These are phyloP conservation scores for Neoitamus cyanurus DNA, from an alignment of 2,888 invertebrate genomes.

Conservation along the genomic window DNA sequence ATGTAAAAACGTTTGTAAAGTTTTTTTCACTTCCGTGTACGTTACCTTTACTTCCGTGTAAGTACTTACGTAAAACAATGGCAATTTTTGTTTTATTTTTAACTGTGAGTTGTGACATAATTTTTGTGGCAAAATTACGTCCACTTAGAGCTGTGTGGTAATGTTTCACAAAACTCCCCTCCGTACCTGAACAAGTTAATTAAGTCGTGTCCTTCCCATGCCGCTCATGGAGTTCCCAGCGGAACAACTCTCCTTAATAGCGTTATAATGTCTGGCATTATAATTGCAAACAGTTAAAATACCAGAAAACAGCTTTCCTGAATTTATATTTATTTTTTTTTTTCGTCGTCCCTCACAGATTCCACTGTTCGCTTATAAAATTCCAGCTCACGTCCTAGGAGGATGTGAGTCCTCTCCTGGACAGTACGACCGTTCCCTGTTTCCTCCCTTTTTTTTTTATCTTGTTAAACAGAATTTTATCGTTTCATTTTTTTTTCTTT, in stretches of 20 bases:
- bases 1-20: too few species aligned
- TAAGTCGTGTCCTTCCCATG: background rate
- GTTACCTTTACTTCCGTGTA: too few species aligned
- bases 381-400: background rate
- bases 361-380: background rate
- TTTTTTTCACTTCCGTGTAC: too few species aligned
- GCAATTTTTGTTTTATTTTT: too few species aligned
- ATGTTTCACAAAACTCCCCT: background rate
- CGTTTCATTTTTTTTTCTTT: background rate
- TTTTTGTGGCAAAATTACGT: too few species aligned
- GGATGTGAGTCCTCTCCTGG: background rate
- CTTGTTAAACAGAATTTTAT: background rate
- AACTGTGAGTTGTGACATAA: too few species aligned
- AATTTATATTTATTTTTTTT: too few species aligned
- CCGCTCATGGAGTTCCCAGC: background rate
- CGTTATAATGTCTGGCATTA: constrained; percentile 39
- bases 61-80: too few species aligned
- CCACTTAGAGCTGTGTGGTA: background rate
- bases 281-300: constrained; percentile 43
- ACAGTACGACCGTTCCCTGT: background rate
- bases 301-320: constrained; percentile 6
- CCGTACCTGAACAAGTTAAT: background rate
- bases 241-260: constrained; percentile 35
- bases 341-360: too few species aligned
- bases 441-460: background rate